Base-by-base conservation (phyloP, 2,797 vertebrate species). In the Chaunax sp. region DNA sequence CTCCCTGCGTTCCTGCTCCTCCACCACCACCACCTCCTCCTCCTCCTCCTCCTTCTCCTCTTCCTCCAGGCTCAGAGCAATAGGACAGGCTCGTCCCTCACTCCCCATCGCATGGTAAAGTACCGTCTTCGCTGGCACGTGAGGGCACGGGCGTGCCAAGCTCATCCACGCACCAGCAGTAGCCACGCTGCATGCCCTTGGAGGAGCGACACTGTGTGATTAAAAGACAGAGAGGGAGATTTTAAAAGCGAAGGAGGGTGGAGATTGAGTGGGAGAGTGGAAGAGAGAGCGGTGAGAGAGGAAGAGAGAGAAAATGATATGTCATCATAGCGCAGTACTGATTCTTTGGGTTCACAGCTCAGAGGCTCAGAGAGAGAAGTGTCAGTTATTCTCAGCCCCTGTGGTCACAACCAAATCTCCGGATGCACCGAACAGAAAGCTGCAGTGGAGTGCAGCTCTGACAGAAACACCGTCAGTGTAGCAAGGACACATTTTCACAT, bases 161-260 rank as follows among this genome's bases (percentile, higher is more conserved):
- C 76, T 95, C 94, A 1, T 96, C 94, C 86, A 97, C 96, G 30
- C 96, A 97, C 96, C 96, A 97, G 88, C 96, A 97, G 63, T 94
- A 93, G 63, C 96, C 96, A 9, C 96, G 93, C 85, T 94, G 95
- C 92, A 94, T 95, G 56, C 96, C 95, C 87, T 95, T 96, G 64
- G 96, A 97, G 72, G 96, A 95, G 60, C 93, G 94, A 61, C 96
- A 97, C 96, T 97, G 86, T 18, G 81, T 11, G 69, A 77, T 79
- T n/a, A 69, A 40, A 59, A 67, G 46, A 75, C 30, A 22, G 61
- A 72, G 71, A 83, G 66, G 59, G 69, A 77, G 73, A 75, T 81
- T 70, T 86, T 64, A 28, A 83, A 61, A 75, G 57, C 56, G 55
- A 70, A 64, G 59, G 33, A 72, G 60, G 61, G 74, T 1, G 55